Evolutionary conservation across 2,797 vertebrate species (phyloP).

Genomic region (Mallotus villosus): DNA sequence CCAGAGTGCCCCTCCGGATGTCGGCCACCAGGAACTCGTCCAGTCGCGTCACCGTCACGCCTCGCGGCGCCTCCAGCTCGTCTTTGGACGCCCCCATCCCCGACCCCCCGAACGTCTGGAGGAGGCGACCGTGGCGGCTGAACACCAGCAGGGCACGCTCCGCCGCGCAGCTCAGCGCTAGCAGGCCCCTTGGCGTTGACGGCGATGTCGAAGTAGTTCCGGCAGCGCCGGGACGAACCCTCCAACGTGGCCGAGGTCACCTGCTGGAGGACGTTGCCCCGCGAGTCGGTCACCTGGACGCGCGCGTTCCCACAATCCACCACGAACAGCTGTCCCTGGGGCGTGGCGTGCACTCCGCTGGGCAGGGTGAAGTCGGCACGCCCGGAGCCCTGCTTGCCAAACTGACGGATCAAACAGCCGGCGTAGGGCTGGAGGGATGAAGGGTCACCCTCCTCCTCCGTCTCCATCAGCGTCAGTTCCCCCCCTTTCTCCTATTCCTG

Average conservation of each 20-base stretch:
- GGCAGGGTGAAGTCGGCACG: slow-evolving; percentile 78
- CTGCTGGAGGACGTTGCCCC: slow-evolving; percentile 77
- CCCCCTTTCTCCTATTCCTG: slow-evolving; percentile 41
- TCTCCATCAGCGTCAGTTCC: slow-evolving; percentile 50
- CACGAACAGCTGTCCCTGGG: slow-evolving; percentile 76
- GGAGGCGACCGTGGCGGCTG: slow-evolving; percentile 75
- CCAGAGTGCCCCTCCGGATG: slow-evolving; percentile 74
- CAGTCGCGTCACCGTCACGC: slow-evolving; percentile 68
- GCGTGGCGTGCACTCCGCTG: slow-evolving; percentile 74
- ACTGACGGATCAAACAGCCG: slow-evolving; percentile 66
- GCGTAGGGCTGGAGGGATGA: slow-evolving; percentile 20
- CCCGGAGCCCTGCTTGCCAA: slow-evolving; percentile 82
- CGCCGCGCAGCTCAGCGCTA: slow-evolving; percentile 77
- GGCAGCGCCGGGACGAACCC: slow-evolving; percentile 60
- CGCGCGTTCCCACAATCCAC: slow-evolving; percentile 83
- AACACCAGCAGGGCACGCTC: slow-evolving; percentile 77
- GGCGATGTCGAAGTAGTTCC: slow-evolving; percentile 81
- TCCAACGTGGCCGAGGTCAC: slow-evolving; percentile 61
- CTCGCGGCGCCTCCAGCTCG: slow-evolving; percentile 78
- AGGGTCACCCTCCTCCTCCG: slow-evolving; percentile 61
- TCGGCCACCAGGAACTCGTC: slow-evolving; percentile 82
- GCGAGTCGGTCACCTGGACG: slow-evolving; percentile 76
- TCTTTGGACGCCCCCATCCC: slow-evolving; percentile 58
- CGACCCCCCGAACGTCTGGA: slow-evolving; percentile 75
- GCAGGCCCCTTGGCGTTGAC: slow-evolving; percentile 78